Evolutionary conservation across 2,797 vertebrate genomes (phyloP), one percentile per base, ranked within the genome.

Genomic region (Parauchenoglanis ngamensis): DNA sequence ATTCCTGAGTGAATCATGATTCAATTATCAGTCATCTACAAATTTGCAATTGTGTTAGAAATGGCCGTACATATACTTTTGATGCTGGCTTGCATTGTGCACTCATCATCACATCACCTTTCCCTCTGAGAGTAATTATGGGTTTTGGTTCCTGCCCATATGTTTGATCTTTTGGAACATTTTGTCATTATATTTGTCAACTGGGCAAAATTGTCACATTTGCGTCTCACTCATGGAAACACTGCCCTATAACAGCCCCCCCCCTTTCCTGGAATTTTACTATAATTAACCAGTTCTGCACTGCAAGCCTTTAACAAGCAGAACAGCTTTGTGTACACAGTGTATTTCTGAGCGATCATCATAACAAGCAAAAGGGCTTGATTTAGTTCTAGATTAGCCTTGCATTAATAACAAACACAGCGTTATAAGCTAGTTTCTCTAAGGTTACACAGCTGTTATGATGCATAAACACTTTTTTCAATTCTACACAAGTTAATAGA

Each of bases 221-320:
- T 87, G 88, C 91, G 88, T 77, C 35, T 65, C 82, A 82, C 88
- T 93, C 87, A 91, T 91, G 87, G 92, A 93, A 92, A 92, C 87
- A 88, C 89, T 90, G 93, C 91, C 92, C 92, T 31, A 21, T 56
- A 77, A 28, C 31, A 44, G 25, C 86, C 86, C 67, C 63, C 61
- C 90, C 73, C 2, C 63, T 93, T 92, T 92, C 92, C 88, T 89
- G 78, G 57, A 80, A 44, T 67, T 77, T 73, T 82, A 6, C 82
- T 80, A 87, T 87, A 92, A 93, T 93, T 92, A 92, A 89, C 91
- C 86, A 88, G 90, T 91, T 77, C 86, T 89, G 90, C 92, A 93
- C 91, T 91, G 92, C 94, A 92, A 89, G 93, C 87, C 93, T 93
- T 92, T 94, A 93, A 89, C 44, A 87, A 86, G 75, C 86, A 89